Percentiles rank a stretch among this genome's conserved stretches.
Evolutionary conservation across 2,888 invertebrate species (phyloP).

Genomic region (Leptopilina myrica): DNA sequence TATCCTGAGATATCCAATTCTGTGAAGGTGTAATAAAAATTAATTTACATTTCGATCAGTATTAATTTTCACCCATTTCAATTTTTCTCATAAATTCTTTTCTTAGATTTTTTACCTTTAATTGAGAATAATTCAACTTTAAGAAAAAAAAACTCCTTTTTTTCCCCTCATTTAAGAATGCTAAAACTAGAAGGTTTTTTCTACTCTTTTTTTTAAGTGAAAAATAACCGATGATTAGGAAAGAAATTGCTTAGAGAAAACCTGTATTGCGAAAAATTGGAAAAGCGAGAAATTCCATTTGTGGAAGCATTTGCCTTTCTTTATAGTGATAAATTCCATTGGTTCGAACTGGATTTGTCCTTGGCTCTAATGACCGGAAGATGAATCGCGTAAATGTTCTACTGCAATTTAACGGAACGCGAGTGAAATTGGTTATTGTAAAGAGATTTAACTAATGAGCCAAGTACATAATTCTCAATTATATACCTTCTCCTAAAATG

Average conservation of each 20-base stretch:
- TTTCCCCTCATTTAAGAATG: neutral
- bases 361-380: slow-evolving; percentile 44
- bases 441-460: slow-evolving; percentile 45
- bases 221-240: slow-evolving; percentile 19
- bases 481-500: slow-evolving; percentile 49
- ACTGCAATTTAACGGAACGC: neutral
- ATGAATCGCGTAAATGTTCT: slow-evolving; percentile 49
- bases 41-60: no score
- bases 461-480: slow-evolving; percentile 42
- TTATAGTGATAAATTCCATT: slow-evolving; percentile 31
- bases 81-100: no score
- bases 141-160: neutral
- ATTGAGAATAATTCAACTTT: neutral
- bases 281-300: slow-evolving; percentile 34
- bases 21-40: no score
- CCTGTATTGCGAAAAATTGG: slow-evolving; percentile 34
- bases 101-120: neutral
- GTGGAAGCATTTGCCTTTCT: slow-evolving; percentile 36
- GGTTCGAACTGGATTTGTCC: slow-evolving; percentile 42
- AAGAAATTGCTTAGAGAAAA: slow-evolving; percentile 28
- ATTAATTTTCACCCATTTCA: no score
- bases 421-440: no score
- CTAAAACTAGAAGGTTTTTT: neutral
- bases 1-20: no score
- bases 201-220: neutral